Base-by-base conservation (phyloP, 2,797 vertebrate genomes). In the Chiroxiphia lanceolata region DNA sequence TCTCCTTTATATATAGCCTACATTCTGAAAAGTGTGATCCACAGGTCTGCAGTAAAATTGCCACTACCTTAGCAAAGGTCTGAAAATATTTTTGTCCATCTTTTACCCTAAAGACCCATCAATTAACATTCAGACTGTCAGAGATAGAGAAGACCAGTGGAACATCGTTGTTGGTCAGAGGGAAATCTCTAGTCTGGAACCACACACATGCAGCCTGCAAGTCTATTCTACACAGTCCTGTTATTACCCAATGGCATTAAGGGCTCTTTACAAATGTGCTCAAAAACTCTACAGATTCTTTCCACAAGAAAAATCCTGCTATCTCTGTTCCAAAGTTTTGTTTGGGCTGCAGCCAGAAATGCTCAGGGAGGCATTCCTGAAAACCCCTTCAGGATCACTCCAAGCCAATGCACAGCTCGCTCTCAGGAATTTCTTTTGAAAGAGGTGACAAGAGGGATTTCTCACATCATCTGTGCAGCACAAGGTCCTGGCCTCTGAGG, bases 231-330 rank as follows among this genome's bases (percentile, higher is more conserved):
- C 59, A 19, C 36, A 47, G 31, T 34, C 36, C 31, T 83, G 21
- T 59, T 68, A 79, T 33, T 34, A 68, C 29, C 22, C 40, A 71
- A 18, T 15, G 54, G 21, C 19, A 36, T 40, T 51, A 82, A 76
- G 42, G 13, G 50, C 76, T 88, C 71, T 68, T 68, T 29, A 42
- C 12, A 79, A 76, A 83, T 1, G 23, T 45, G 25, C 59, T 79
- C 27, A 42, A 72, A 76, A 59, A 1, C 2, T 8, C 45, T 31
- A 47, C n/a, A 61, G 20, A 90, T 50, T 70, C 38, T 67, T 86
- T 77, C 81, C 1, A 0, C 45, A 67, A 40, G 36, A 75, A 91
- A 87, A 87, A 72, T 72, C 18, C 34, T 0, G 0, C 2, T 68
- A 36, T 48, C 57, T 81, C 67, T 42, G 19, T 50, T 92, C n/a